Evolutionary conservation across 2,888 invertebrate genomes (phyloP), one percentile per base, ranked within the genome.

Genomic region (Mechanitis mazaeus): DNA sequence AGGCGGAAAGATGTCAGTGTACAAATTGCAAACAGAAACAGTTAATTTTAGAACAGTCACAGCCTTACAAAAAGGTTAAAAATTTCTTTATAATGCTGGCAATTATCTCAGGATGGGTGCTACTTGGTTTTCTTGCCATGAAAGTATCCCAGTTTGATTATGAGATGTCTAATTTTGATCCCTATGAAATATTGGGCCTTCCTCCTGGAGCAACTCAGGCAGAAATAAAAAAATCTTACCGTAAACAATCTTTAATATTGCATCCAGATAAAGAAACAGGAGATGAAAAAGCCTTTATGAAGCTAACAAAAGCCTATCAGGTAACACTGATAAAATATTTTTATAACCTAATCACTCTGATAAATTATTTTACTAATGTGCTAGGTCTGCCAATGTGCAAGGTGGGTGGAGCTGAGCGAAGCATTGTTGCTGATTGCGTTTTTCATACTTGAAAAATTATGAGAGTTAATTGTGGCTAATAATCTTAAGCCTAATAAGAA

Each of bases 241-340:
- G 98, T 64, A 96, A 96, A 81, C 92, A 98, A 61, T 98, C 98
- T 45, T 91, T 98, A 59, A 94, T 97, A 70, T 93, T 96, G 74
- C 99, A 99, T 94, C 99, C 99, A 54, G 99, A 99, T 79, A 98
- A 98, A 83, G 97, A 97, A 80, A 97, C 97, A 69, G 99, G 98
- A 78, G 96, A 98, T 92, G 97, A 98, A 77, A 97, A 97, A 81
- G 95, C 96, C 65, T 99, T 99, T 80, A 98, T 99, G 97, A 96
- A 94, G 87, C 92, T 99, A 55, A 97, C 98, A 6, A 99, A 99
- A 92, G 94, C 94, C 58, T 94, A 94, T 81, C 94, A 94, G 95
- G 98, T 95, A 83, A 80, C 3, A 31, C 3, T 28, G 4, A n/a
- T 4, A 47, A 47, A 6, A 47, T 47, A 6, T 6, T n/a, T 6